These are phyloP conservation scores for Corythaixoides concolor DNA, from an alignment of 2,113 vertebrate species.

Conservation along the genomic window DNA sequence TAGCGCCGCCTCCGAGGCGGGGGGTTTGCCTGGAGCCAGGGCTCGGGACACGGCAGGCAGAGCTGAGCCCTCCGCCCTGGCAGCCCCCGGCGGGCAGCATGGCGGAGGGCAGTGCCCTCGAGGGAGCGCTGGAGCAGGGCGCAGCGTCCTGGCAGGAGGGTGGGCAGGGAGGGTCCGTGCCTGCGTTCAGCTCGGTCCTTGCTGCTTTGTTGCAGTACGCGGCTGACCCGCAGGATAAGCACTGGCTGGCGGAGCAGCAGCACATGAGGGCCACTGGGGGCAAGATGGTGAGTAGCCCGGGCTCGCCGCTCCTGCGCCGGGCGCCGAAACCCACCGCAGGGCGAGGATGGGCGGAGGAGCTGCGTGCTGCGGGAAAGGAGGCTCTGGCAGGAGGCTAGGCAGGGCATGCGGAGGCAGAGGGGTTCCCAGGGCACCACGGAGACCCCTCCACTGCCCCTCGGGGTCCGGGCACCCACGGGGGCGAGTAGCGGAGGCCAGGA, in stretches of 20 bases:
- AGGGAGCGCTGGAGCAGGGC: background rate
- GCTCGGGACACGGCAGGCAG: background rate
- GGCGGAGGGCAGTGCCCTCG: rapidly evolving
- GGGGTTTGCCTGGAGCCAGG: background rate
- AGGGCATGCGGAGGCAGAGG: background rate
- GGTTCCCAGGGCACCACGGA: rapidly evolving
- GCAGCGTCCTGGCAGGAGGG: rapidly evolving
- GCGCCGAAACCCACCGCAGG: background rate
- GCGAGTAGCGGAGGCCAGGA: rapidly evolving
- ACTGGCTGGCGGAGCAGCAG: conserved; percentile 96
- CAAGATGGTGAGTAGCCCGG: conserved; percentile 89
- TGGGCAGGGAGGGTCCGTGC: background rate
- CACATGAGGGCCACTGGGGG: conserved; percentile 97
- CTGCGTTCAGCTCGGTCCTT: conserved; percentile 30
- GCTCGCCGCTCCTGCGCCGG: background rate
- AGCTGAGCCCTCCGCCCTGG: background rate
- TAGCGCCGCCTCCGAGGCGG: rapidly evolving
- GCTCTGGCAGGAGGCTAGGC: background rate
- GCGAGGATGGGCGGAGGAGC: background rate
- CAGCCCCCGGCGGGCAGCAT: rapidly evolving
- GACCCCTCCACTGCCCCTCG: background rate
- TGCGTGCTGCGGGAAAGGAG: too few relatives aligned
- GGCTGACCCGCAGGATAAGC: conserved; percentile 95
- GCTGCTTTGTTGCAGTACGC: conserved; percentile 84
- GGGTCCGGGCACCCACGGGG: rapidly evolving